Conservation (phyloP, 2,797 vertebrate species). For the Hybognathus amarus region DNA sequence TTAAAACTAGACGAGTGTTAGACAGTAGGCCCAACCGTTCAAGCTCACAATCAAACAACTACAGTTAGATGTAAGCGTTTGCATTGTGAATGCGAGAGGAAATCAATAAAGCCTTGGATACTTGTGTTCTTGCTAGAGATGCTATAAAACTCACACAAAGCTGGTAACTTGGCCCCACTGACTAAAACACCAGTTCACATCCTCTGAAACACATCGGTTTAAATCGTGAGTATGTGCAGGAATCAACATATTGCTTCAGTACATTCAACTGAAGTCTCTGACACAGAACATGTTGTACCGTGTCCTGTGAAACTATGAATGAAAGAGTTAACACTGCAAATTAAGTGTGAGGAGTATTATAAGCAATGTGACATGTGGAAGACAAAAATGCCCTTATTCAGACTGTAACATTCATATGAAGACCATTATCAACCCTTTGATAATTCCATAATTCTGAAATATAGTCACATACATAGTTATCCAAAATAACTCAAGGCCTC, state of each 20-base stretch:
- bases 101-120: neutral
- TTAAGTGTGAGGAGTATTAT: neutral
- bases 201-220: conserved; percentile 9
- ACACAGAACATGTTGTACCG: neutral
- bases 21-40: conserved; percentile 13
- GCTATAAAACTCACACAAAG: conserved; percentile 11
- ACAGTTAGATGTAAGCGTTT: neutral
- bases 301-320: conserved; percentile 2
- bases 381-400: conserved; percentile 47
- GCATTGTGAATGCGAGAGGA: conserved; percentile 4
- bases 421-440: conserved; percentile 17
- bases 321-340: neutral
- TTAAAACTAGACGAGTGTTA: conserved; percentile 36
- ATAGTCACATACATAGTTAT: neutral
- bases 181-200: conserved; percentile 26
- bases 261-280: neutral
- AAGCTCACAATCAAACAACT: conserved; percentile 2
- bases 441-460: conserved; percentile 17
- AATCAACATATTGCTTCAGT: conserved; percentile 11
- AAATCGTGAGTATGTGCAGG: conserved; percentile 9
- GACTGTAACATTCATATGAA: conserved; percentile 44
- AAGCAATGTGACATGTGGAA: neutral
- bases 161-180: conserved; percentile 37
- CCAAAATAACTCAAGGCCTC: neutral
- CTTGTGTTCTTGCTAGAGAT: conserved; percentile 1